phyloP scores from a whole-genome alignment of 37 sponge, comb jelly and placozoan species.

The Dysidea cf. avara region DNA sequence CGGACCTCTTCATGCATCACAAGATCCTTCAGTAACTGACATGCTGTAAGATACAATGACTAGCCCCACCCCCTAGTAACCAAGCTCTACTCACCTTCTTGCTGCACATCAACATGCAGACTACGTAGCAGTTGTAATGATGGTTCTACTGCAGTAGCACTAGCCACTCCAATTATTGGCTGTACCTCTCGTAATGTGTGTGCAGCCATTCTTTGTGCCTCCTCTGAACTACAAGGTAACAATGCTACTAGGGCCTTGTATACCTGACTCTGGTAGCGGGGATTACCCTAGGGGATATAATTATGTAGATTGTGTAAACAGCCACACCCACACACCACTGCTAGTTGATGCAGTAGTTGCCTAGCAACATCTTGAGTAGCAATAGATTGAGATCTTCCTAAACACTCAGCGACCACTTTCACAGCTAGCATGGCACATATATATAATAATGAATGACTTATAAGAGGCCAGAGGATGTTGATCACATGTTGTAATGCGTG shows the following conservation, averaged over 20 bases:
- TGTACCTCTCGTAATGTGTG: conserved; percentile 75
- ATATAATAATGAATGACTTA: too few species aligned
- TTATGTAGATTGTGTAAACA: neutral
- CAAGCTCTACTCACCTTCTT: conserved; percentile 66
- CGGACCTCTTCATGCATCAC: conserved; percentile 76
- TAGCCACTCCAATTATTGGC: conserved; percentile 79
- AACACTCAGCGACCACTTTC: conserved; percentile 84
- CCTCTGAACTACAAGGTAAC: conserved; percentile 62
- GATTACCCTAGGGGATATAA: conserved; percentile 75
- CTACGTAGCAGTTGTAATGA: conserved; percentile 75
- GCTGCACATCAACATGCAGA: conserved; percentile 83
- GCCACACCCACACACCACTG: conserved; percentile 17
- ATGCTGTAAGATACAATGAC: conserved; percentile 19
- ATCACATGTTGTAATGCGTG: too few species aligned
- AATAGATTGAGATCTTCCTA: conserved; percentile 62
- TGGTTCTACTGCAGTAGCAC: conserved; percentile 87
- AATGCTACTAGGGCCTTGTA: conserved; percentile 87
- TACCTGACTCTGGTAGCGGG: conserved; percentile 87
- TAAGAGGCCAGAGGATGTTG: too few species aligned
- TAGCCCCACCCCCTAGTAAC: too few species aligned
- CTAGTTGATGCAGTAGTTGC: conserved; percentile 52
- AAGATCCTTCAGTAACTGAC: conserved; percentile 65
- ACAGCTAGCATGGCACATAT: conserved; percentile 38
- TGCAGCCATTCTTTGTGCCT: conserved; percentile 84
- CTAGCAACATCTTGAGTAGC: conserved; percentile 68